phyloP scores from a whole-genome alignment of 2,113 vertebrate species.

The Sylvilagus bachmani region DNA sequence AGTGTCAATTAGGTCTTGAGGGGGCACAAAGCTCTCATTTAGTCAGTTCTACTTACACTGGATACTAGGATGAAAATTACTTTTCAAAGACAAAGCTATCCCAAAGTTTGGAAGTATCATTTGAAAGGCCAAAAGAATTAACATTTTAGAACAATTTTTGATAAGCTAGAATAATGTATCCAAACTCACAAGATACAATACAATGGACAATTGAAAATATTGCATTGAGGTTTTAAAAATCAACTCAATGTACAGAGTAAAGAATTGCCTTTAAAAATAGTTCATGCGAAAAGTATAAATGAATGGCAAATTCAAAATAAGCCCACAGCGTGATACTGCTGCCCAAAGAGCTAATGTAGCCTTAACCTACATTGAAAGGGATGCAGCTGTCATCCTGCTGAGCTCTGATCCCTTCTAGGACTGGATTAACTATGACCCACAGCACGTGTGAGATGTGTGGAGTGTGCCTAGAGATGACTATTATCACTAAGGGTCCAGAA shows the following conservation, averaged over 20 bases:
- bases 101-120: not conserved
- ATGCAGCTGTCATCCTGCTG: not conserved
- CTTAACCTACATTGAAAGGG: not conserved
- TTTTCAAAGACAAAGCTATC: not conserved
- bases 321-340: not conserved
- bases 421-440: not conserved
- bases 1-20: not conserved
- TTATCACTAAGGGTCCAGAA: not conserved
- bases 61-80: not conserved
- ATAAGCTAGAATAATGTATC: slow-evolving; percentile 7
- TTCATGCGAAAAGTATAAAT: not conserved
- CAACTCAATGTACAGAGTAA: not conserved
- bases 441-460: not conserved
- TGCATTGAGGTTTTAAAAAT: not conserved
- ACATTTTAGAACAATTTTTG: slow-evolving; percentile 16
- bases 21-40: not conserved
- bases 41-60: not conserved
- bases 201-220: slow-evolving; percentile 21
- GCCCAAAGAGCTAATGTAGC: not conserved
- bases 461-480: not conserved
- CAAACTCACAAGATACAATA: not conserved
- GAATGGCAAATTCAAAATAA: slow-evolving; percentile 30
- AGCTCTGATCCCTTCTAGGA: slow-evolving; percentile 17
- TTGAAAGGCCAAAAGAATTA: slow-evolving; percentile 3
- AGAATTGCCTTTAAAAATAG: not conserved